Conservation (phyloP, 2,113 vertebrate genomes). For the Psettodes erumei region DNA sequence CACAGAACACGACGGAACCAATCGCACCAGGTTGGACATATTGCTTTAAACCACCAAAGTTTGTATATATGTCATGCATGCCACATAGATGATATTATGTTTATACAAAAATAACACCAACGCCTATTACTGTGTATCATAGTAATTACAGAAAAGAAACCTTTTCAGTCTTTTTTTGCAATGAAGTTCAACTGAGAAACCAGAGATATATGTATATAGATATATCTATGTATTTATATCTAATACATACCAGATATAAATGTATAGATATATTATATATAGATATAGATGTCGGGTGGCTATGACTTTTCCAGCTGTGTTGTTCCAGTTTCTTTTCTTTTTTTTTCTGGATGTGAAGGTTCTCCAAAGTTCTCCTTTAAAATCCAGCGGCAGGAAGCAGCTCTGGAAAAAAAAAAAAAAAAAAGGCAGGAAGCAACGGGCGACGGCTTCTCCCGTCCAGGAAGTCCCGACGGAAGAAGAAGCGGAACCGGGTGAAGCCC, state of each 20-base stretch:
- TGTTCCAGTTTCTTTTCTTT: conserved; percentile 20
- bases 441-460: conserved; percentile 53
- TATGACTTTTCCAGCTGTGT: conserved; percentile 62
- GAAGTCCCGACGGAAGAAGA: conserved; percentile 49
- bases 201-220: conserved; percentile 47
- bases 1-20: conserved; percentile 85
- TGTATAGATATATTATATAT: conserved; percentile 49
- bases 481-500: conserved; percentile 37
- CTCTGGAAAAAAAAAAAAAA: too few species aligned
- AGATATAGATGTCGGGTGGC: conserved; percentile 65
- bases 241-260: conserved; percentile 55
- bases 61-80: conserved; percentile 88
- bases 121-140: conserved; percentile 81
- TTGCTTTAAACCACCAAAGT: conserved; percentile 86
- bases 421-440: conserved; percentile 61
- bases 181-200: conserved; percentile 72
- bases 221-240: conserved; percentile 57
- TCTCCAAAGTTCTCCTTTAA: conserved; percentile 51
- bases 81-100: conserved; percentile 87
- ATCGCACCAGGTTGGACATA: conserved; percentile 86
- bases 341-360: conserved; percentile 31
- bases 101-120: conserved; percentile 88
- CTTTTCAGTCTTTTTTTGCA: conserved; percentile 75
- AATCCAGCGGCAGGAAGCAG: conserved; percentile 56
- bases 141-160: conserved; percentile 80